Evolutionary conservation across 2,888 invertebrate species (phyloP).

Genomic region (Baccha elongata): DNA sequence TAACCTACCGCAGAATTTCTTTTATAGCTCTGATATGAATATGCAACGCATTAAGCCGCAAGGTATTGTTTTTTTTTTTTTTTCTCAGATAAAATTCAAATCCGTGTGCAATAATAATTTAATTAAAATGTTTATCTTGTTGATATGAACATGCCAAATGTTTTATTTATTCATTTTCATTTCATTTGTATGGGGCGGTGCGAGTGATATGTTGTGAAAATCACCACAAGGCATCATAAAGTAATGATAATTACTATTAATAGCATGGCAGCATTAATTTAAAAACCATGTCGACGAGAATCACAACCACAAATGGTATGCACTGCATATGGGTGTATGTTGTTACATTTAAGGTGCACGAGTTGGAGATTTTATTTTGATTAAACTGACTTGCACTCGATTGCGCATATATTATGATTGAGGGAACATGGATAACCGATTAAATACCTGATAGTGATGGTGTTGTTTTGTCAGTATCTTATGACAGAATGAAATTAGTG

Average conservation of each 20-base stretch:
- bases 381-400: conserved; percentile 26
- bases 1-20: conserved; percentile 49
- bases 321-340: neutral
- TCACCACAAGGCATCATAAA: conserved; percentile 55
- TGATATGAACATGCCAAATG: conserved; percentile 45
- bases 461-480: conserved; percentile 26
- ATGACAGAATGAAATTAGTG: conserved; percentile 29
- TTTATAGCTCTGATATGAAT: conserved; percentile 3
- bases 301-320: conserved; percentile 33
- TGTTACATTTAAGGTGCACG: conserved; percentile 23
- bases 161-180: conserved; percentile 23
- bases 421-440: conserved; percentile 23
- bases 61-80: conserved; percentile 30
- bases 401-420: neutral
- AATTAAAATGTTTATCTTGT: conserved; percentile 62
- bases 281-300: conserved; percentile 59
- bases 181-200: neutral
- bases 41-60: conserved; percentile 40
- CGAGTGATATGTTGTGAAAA: conserved; percentile 26
- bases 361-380: conserved; percentile 31
- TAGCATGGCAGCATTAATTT: conserved; percentile 57
- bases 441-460: conserved; percentile 29
- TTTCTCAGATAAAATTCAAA: conserved; percentile 8
- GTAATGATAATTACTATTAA: conserved; percentile 58
- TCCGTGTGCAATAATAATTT: conserved; percentile 64